Evolutionary conservation across 2,113 vertebrate genomes (phyloP).

Genomic region (Phyllostomus hastatus): DNA sequence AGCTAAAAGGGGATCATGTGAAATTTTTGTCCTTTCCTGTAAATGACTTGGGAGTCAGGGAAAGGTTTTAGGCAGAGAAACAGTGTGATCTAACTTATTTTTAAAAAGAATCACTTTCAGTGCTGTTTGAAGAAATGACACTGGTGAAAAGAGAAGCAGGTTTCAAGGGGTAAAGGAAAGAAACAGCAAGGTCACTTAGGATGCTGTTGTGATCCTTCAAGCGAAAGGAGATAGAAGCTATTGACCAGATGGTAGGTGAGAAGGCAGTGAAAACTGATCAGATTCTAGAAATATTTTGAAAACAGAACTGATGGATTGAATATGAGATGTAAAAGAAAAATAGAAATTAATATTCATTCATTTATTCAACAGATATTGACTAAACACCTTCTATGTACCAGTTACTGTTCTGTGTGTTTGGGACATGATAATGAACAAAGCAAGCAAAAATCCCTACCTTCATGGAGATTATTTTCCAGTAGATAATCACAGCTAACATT

Average conservation of each 20-base stretch:
- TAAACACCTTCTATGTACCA: neutral
- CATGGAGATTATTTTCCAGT: neutral
- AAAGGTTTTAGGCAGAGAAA: neutral
- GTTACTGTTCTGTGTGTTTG: neutral
- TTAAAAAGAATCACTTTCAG: neutral
- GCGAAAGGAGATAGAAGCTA: neutral
- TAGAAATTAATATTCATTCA: neutral
- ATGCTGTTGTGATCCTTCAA: neutral
- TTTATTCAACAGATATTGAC: constrained; percentile 32
- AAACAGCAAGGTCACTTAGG: neutral
- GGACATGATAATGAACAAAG: neutral
- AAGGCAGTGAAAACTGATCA: neutral
- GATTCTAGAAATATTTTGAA: constrained; percentile 8
- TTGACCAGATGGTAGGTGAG: neutral
- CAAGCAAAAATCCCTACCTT: neutral
- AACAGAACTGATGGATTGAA: neutral
- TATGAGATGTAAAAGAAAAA: neutral
- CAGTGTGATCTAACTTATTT: neutral
- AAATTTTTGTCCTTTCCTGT: neutral
- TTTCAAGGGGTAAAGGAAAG: neutral
- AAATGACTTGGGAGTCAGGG: neutral
- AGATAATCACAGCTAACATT: neutral
- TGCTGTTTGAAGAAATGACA: neutral
- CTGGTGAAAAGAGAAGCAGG: neutral
- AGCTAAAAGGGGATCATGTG: neutral